phyloP scores from a whole-genome alignment of 1,140 invertebrate species.

The Drosophila athabasca region DNA sequence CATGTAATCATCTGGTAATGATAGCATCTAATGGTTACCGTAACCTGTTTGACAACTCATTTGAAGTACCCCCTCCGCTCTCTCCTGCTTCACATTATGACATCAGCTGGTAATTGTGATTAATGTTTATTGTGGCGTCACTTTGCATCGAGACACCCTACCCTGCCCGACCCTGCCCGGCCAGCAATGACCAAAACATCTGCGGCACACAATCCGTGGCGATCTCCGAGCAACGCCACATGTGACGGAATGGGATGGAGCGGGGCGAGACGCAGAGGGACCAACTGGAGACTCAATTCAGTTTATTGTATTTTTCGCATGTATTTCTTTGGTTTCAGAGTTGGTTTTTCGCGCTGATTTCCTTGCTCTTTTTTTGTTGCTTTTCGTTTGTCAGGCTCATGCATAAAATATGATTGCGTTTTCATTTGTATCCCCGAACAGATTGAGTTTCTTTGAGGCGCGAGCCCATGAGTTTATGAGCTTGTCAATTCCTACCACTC shows the following conservation, averaged over 20 bases:
- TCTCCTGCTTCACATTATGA: constrained; percentile 30
- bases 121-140: constrained; percentile 21
- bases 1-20: background rate
- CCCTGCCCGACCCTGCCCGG: background rate
- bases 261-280: too few relatives aligned
- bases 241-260: constrained; percentile 20
- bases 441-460: constrained; percentile 79
- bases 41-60: constrained; percentile 10
- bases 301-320: constrained; percentile 46
- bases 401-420: constrained; percentile 81
- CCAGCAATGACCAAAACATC: constrained; percentile 43
- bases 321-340: constrained; percentile 21
- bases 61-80: constrained; percentile 15
- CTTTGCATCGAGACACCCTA: constrained; percentile 27
- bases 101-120: constrained; percentile 52
- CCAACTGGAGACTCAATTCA: constrained; percentile 48
- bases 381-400: constrained; percentile 57
- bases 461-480: constrained; percentile 75
- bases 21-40: too few relatives aligned
- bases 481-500: constrained; percentile 66
- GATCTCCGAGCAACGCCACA: constrained; percentile 13
- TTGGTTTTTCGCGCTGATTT: constrained; percentile 38
- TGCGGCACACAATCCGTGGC: constrained; percentile 20
- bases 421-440: constrained; percentile 75
- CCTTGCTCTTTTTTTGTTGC: constrained; percentile 10